phyloP scores from a whole-genome alignment of 2,888 invertebrate species.

The Panzeria rudis region DNA sequence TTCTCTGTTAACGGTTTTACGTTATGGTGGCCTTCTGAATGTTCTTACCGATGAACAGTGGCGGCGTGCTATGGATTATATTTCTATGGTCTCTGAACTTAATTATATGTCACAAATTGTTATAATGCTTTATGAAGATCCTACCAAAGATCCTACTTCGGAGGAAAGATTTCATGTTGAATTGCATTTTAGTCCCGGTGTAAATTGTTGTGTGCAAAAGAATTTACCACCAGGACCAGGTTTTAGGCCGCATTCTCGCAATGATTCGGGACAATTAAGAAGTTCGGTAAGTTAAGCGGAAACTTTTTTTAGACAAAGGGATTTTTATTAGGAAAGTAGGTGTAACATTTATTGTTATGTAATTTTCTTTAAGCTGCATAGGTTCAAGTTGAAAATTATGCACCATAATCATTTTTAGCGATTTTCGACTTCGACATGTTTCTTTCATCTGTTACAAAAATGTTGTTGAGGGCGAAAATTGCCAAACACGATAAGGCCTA shows the following conservation, averaged over 20 bases:
- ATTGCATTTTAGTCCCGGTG: conserved; percentile 99
- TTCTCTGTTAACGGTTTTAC: conserved; percentile 96
- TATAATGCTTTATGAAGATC: conserved; percentile 99
- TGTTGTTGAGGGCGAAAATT: too few species aligned
- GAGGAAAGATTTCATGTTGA: conserved; percentile 99
- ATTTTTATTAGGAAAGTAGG: too few species aligned
- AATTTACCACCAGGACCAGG: conserved; percentile 96
- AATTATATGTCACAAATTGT: conserved; percentile 99
- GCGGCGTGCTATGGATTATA: conserved; percentile 99
- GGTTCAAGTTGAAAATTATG: too few species aligned
- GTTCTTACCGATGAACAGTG: conserved; percentile 97
- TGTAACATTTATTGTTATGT: too few species aligned
- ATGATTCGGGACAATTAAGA: conserved; percentile 89
- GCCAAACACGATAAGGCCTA: too few species aligned
- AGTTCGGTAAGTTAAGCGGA: conserved; percentile 84
- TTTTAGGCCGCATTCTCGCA: conserved; percentile 95
- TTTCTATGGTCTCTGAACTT: conserved; percentile 98
- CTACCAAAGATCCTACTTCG: conserved; percentile 95
- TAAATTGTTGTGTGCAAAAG: conserved; percentile 97
- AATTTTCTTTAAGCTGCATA: too few species aligned
- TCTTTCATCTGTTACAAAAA: too few species aligned
- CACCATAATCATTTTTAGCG: too few species aligned
- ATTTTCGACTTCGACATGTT: too few species aligned
- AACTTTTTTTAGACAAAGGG: too few species aligned
- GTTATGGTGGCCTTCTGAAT: conserved; percentile 95